Percentiles rank a stretch among this genome's conserved stretches.
These are phyloP conservation scores for Lasioglossum marginatum DNA, from an alignment of 2,888 invertebrate genomes.

Conservation along the genomic window DNA sequence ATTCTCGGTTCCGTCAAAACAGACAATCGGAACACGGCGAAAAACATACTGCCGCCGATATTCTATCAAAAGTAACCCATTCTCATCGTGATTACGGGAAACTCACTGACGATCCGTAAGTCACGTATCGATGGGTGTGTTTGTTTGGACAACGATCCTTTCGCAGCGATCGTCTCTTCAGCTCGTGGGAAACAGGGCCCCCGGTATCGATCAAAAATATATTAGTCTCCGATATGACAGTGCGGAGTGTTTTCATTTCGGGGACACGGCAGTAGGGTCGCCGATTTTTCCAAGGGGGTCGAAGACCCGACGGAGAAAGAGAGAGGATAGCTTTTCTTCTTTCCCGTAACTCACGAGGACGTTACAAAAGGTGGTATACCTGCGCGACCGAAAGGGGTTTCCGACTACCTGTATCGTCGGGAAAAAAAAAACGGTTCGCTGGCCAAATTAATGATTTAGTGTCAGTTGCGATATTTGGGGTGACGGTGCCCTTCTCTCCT, in stretches of 20 bases:
- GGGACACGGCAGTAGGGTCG: conserved; percentile 58
- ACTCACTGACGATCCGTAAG: conserved; percentile 67
- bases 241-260: conserved; percentile 83
- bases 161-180: conserved; percentile 52
- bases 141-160: conserved; percentile 84
- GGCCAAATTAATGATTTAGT: conserved; percentile 84
- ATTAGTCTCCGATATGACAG: conserved; percentile 84
- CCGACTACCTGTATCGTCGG: conserved; percentile 76
- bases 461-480: conserved; percentile 81
- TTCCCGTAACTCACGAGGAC: conserved; percentile 62
- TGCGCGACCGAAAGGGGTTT: conserved; percentile 78
- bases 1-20: neutral
- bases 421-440: conserved; percentile 65
- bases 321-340: conserved; percentile 42
- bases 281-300: conserved; percentile 24
- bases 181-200: conserved; percentile 80
- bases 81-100: conserved; percentile 61
- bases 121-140: conserved; percentile 81
- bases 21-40: neutral
- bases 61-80: conserved; percentile 24
- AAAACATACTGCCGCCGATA: neutral
- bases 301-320: conserved; percentile 58
- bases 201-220: conserved; percentile 84
- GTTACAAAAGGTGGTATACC: conserved; percentile 78
- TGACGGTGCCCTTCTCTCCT: conserved; percentile 50